Evolutionary conservation across 23 tunicate genomes (phyloP).

Genomic region (Phallusia fumigata): DNA sequence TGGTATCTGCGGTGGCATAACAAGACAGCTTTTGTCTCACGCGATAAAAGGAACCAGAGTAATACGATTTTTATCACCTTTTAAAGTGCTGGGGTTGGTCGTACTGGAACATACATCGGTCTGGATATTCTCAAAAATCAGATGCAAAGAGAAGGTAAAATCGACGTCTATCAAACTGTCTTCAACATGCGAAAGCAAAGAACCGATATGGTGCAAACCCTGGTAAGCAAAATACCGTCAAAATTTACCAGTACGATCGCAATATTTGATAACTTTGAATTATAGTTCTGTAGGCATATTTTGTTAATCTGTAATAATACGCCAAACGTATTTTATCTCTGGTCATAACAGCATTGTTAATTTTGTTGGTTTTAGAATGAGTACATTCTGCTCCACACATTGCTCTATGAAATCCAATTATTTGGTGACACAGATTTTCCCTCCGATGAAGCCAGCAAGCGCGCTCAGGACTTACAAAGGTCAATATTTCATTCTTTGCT

Average conservation of each 20-base stretch:
- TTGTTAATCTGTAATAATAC: too few relatives aligned
- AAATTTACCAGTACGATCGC: too few relatives aligned
- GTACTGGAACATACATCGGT: slow-evolving; percentile 1
- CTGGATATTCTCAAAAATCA: slow-evolving; percentile 3
- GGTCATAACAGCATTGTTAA: too few relatives aligned
- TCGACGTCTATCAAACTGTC: neutral
- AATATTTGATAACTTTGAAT: too few relatives aligned
- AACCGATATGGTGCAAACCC: neutral
- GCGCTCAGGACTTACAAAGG: neutral
- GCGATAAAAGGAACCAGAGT: too few relatives aligned
- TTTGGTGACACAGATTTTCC: slow-evolving; percentile 1
- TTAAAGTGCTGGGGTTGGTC: neutral
- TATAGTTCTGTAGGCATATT: too few relatives aligned
- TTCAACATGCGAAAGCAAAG: neutral
- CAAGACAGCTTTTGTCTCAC: too few relatives aligned
- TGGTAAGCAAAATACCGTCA: neutral
- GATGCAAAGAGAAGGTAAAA: neutral
- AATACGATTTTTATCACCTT: neutral
- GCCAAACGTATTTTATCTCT: too few relatives aligned
- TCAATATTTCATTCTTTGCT: too few relatives aligned
- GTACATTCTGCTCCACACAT: neutral
- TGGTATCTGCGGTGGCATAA: too few relatives aligned
- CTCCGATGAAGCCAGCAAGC: neutral
- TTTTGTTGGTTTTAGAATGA: neutral
- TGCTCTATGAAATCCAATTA: neutral